phyloP scores from a whole-genome alignment of 2,113 vertebrate genomes.

The Pedionomus torquatus region DNA sequence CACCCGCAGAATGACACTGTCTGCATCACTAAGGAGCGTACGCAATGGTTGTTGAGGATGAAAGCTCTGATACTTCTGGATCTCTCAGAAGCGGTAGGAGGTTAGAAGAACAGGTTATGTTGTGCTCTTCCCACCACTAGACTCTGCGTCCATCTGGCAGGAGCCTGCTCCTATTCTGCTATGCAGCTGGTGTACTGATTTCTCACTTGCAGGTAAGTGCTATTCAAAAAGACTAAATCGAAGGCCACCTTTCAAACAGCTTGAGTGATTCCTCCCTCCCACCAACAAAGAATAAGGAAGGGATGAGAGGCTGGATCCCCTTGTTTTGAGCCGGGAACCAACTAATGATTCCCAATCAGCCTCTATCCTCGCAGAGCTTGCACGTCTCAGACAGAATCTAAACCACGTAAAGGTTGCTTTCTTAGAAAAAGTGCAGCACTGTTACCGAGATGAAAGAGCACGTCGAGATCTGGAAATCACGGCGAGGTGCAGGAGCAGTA shows the following conservation, averaged over 20 bases:
- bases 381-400: background rate
- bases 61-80: background rate
- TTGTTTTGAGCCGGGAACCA: background rate
- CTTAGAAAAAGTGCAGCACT: background rate
- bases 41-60: background rate
- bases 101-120: background rate
- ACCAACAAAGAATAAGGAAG: background rate
- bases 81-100: background rate
- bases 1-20: background rate
- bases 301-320: background rate
- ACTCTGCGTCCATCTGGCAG: background rate
- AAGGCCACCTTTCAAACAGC: background rate
- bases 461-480: background rate
- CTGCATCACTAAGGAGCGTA: rapidly evolving
- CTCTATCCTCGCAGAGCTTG: background rate
- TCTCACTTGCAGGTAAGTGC: background rate
- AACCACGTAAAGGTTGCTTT: background rate
- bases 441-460: background rate
- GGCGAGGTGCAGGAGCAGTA: background rate
- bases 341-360: background rate
- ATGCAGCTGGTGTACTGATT: background rate
- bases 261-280: background rate
- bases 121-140: background rate
- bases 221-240: background rate
- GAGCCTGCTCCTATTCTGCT: background rate